These are phyloP conservation scores for Bombylius major DNA, from an alignment of 2,888 invertebrate genomes.

Conservation along the genomic window DNA sequence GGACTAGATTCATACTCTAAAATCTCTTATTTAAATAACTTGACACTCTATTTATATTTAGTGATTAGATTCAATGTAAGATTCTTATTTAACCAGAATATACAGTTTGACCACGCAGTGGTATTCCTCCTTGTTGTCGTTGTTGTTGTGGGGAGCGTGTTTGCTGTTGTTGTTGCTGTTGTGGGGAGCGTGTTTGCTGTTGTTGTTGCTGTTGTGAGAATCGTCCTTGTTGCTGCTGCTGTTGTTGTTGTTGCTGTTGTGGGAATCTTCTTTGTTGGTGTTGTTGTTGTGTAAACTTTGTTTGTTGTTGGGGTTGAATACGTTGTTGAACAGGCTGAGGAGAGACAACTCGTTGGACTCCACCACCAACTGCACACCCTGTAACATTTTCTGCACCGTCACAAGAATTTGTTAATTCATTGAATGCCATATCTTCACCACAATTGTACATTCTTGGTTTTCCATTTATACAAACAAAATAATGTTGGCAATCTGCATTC, in stretches of 20 bases:
- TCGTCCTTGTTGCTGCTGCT: not conserved
- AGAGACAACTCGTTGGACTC: not conserved
- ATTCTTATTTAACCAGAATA: no score
- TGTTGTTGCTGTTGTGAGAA: not conserved
- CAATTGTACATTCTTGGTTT: conserved; percentile 64
- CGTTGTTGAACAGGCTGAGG: not conserved
- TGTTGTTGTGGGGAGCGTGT: no score
- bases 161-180: no score
- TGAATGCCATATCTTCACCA: conserved; percentile 64
- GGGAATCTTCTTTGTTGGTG: no score
- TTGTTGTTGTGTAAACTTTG: not conserved
- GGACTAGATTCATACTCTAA: not conserved
- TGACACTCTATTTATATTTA: no score
- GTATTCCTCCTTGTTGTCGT: no score
- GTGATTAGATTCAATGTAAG: no score
- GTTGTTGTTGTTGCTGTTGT: no score
- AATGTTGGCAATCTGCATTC: conserved; percentile 62
- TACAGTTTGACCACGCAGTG: no score
- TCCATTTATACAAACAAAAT: conserved; percentile 62
- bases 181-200: not conserved
- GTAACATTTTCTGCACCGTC: conserved; percentile 67
- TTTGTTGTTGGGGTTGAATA: not conserved
- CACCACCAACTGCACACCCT: conserved; percentile 44
- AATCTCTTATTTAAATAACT: no score
- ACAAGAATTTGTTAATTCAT: conserved; percentile 56